Conservation (phyloP, 1,140 invertebrate genomes). For the Drosophila fuyamai region DNA sequence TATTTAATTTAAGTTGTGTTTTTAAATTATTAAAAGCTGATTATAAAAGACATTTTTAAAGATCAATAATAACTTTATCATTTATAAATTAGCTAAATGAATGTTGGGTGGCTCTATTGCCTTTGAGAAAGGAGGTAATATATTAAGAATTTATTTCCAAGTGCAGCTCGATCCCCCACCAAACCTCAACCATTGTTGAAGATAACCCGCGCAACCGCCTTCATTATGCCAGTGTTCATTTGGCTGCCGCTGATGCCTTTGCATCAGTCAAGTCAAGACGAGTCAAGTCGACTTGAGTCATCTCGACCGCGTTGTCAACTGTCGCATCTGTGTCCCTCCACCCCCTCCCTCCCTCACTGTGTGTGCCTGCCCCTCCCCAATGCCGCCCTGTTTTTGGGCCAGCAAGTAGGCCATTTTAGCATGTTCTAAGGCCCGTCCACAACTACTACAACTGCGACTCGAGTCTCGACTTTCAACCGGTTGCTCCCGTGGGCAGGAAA, state of each 20-base stretch:
- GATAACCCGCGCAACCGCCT: slow-evolving; percentile 17
- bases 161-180: slow-evolving; percentile 8
- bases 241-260: slow-evolving; percentile 42
- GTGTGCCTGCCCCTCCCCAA: no score
- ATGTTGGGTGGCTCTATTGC: no score
- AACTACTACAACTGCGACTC: slow-evolving; percentile 13
- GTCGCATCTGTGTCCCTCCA: slow-evolving; percentile 10
- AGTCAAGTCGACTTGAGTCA: slow-evolving; percentile 58
- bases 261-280: slow-evolving; percentile 64
- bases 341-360: no score
- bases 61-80: no score
- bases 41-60: no score
- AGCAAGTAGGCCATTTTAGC: slow-evolving; percentile 75
- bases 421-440: slow-evolving; percentile 42
- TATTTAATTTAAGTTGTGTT: no score
- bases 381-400: slow-evolving; percentile 14
- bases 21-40: no score
- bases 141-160: slow-evolving; percentile 4
- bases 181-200: slow-evolving; percentile 9
- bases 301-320: slow-evolving; percentile 66
- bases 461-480: slow-evolving; percentile 56
- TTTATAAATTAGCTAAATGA: no score
- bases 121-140: neutral
- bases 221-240: slow-evolving; percentile 66
- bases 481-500: slow-evolving; percentile 54